These are phyloP conservation scores for Myodes glareolus DNA, from an alignment of 2,113 vertebrate species.

Conservation along the genomic window DNA sequence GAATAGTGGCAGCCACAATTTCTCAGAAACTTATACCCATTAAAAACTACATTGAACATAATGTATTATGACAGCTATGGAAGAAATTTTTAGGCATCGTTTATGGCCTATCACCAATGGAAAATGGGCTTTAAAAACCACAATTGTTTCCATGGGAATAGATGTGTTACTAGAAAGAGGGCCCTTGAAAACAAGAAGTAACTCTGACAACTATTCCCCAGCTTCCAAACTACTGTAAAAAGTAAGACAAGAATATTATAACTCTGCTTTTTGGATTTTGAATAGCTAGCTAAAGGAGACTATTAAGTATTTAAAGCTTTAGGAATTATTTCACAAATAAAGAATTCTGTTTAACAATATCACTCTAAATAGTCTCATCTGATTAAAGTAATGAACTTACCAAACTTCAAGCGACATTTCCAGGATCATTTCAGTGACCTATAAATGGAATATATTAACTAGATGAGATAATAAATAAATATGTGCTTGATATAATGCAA, in stretches of 20 bases:
- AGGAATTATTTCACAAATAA: constrained; percentile 13
- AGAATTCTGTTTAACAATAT: not conserved
- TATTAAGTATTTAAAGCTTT: not conserved
- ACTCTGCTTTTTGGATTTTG: not conserved
- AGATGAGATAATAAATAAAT: constrained; percentile 30
- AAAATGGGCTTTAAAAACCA: not conserved
- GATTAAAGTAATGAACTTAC: constrained; percentile 86
- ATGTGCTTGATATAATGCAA: not conserved
- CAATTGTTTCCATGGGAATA: not conserved
- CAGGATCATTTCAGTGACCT: constrained; percentile 95
- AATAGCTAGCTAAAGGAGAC: constrained; percentile 5
- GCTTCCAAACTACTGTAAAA: not conserved
- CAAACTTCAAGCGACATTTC: constrained; percentile 95
- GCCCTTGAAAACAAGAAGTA: not conserved
- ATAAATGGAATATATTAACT: constrained; percentile 70
- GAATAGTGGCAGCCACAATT: not conserved
- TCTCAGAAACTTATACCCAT: not conserved
- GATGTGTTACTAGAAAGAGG: not conserved
- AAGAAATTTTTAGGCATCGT: not conserved
- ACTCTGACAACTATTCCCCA: not conserved
- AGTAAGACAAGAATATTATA: not conserved
- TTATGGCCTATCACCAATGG: not conserved
- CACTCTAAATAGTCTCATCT: not conserved
- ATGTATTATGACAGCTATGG: not conserved
- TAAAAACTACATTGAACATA: not conserved